Evolutionary conservation across 1,140 invertebrate species (phyloP).

Genomic region (Papilio xuthus): DNA sequence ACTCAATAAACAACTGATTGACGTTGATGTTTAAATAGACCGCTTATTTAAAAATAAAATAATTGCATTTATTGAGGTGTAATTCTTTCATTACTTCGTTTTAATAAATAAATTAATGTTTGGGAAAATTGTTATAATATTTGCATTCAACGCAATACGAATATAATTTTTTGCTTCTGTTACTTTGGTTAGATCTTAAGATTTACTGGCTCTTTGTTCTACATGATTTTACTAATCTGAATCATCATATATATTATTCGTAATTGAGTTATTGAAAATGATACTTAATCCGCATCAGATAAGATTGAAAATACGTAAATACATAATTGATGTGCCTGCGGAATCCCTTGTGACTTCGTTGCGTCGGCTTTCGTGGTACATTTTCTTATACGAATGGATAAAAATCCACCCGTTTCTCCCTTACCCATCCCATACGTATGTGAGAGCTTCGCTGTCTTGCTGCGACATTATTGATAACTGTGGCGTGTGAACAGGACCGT

Average conservation of each 20-base stretch:
- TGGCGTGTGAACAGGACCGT: conserved; percentile 15
- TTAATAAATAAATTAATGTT: no score
- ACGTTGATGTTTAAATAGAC: neutral
- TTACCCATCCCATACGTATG: neutral
- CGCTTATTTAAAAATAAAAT: neutral
- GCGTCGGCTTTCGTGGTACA: neutral
- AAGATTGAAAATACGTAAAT: neutral
- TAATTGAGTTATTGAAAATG: neutral
- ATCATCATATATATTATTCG: no score
- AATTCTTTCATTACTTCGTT: no score
- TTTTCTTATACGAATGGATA: conserved; percentile 23
- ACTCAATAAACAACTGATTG: neutral
- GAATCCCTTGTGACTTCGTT: conserved; percentile 24
- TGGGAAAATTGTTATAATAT: no score
- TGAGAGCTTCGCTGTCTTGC: neutral
- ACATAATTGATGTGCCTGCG: neutral
- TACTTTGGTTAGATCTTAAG: no score
- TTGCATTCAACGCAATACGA: no score
- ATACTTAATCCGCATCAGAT: neutral
- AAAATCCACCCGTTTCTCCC: conserved; percentile 10
- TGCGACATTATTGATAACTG: conserved; percentile 28
- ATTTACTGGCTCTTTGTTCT: no score
- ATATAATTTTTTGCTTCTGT: no score
- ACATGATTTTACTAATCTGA: no score
- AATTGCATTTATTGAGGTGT: no score